phyloP scores from a whole-genome alignment of 2,113 vertebrate species.

The Lepus americanus region DNA sequence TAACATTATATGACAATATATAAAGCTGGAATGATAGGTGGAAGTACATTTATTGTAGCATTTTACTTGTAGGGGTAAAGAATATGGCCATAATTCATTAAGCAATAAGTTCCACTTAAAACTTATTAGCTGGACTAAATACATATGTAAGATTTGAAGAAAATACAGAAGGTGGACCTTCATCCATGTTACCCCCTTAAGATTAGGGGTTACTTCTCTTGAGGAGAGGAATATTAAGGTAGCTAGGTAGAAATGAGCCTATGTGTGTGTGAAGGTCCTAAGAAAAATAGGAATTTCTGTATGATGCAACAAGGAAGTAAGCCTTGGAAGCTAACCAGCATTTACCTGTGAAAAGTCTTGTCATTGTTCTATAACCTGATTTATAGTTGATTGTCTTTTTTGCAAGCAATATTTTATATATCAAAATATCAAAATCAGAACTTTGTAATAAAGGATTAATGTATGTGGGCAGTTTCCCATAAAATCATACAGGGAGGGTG shows the following conservation, averaged over 20 bases:
- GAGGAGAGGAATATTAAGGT: no score
- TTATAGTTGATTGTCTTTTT: constrained; percentile 38
- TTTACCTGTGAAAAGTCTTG: no score
- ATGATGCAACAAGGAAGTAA: no score
- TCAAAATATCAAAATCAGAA: constrained; percentile 16
- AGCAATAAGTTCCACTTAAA: not conserved
- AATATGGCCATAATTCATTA: not conserved
- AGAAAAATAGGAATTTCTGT: no score
- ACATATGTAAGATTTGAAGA: no score
- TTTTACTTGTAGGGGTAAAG: not conserved
- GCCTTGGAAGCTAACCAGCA: no score
- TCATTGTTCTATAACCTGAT: no score
- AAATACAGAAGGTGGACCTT: no score
- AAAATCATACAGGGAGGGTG: not conserved
- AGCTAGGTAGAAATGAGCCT: no score
- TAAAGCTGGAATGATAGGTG: not conserved
- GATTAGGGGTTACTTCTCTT: no score
- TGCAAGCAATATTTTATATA: not conserved
- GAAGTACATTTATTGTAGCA: not conserved
- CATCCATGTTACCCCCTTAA: no score
- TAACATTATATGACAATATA: not conserved
- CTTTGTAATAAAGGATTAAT: constrained; percentile 20
- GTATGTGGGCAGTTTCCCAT: constrained; percentile 56
- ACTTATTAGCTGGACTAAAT: not conserved
- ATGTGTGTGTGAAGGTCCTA: no score